Base-by-base conservation (phyloP, 1,140 invertebrate genomes). In the Drosophila grimshawi region DNA sequence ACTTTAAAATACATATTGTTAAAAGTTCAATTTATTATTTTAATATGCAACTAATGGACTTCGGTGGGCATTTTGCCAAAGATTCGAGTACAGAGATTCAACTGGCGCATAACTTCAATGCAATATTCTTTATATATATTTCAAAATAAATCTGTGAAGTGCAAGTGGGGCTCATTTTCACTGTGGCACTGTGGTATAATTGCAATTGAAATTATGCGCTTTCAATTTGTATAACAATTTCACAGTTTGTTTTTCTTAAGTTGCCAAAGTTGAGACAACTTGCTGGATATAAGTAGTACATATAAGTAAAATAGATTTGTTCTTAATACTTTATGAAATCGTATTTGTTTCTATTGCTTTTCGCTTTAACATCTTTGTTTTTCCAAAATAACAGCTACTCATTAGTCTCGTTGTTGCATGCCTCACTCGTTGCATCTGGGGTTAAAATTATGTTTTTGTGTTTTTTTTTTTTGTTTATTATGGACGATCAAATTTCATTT, bases 61-160 rank as follows among this genome's bases (percentile, higher is more conserved):
- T 85, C 81, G 81, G 81, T 83, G 81, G 81, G 81, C 85, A 73
- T 85, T 70, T 83, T 85, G 81, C 81, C 81, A 83, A 83, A 83
- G 81, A 80, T 80, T 62, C 68, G 67, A 71, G 43, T 32, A n/a
- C 35, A 27, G n/a, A 8, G 5, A 43, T 27, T 19, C 10, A 55
- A 63, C 45, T 33, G 67, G 57, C 81, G 65, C 33, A 65, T 70
- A 63, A 62, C 65, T 74, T 68, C 64, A 63, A 32, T 48, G 45
- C 69, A 65, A 60, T 46, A 48, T 39, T 29, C 3, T 27, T 67
- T 10, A 35, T 33, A 35, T 33, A 4, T 52, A 35, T 4, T 3
- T 27, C 30, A n/a, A 33, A 27, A 45, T 29, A 52, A 46, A 19
- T 29, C 45, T 66, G 33, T 53, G 2, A 52, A 48, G 67, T 71